Base-by-base conservation (phyloP, 2,888 invertebrate species). In the Diarsia brunnea region DNA sequence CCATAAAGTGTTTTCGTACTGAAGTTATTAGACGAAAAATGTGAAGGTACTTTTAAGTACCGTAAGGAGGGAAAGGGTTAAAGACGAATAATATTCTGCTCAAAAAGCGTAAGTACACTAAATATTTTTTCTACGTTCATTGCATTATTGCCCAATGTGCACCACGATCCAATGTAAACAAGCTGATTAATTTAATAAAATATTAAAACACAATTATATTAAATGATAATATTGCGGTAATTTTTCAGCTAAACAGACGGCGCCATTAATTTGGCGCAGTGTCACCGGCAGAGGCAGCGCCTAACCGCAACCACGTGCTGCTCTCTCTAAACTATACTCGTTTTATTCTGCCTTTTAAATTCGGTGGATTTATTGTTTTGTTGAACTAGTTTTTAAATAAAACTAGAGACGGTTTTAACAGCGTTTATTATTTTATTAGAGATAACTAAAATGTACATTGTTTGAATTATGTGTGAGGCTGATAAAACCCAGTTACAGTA, bases 281-380 rank as follows among this genome's bases (percentile, higher is more conserved):
- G 81, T 84, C 81, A 78, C 72, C 74, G 82, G 64, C 87, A 87
- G 75, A 31, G 67, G 45, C 87, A 74, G 45, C 68, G 67, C 75
- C 82, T 74, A 77, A 88, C 89, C 89, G 65, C 89, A 89, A 70
- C 78, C 82, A 69, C 76, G 78, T 81, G 79, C 64, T 61, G 69
- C 51, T 38, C 76, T 67, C 73, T 78, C 87, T 83, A 88, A 85
- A 78, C 81, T 78, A 73, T 72, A 51, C 58, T 5, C 71, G 53
- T 78, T 79, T 81, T 73, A 80, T 80, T 73, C 38, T 67, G 61
- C 53, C 51, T 79, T 75, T 68, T 64, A 65, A 61, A 67, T 84
- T 71, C 19, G 1, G n/a, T 24, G 19, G 70, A 68, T 75, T 79
- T 69, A 75, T 75, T 81, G 64, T 75, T 61, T 67, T 60, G 55